Percentiles rank a stretch among this genome's conserved stretches.
Evolutionary conservation across 2,888 invertebrate genomes (phyloP).

Genomic region (Andrena bicolor): DNA sequence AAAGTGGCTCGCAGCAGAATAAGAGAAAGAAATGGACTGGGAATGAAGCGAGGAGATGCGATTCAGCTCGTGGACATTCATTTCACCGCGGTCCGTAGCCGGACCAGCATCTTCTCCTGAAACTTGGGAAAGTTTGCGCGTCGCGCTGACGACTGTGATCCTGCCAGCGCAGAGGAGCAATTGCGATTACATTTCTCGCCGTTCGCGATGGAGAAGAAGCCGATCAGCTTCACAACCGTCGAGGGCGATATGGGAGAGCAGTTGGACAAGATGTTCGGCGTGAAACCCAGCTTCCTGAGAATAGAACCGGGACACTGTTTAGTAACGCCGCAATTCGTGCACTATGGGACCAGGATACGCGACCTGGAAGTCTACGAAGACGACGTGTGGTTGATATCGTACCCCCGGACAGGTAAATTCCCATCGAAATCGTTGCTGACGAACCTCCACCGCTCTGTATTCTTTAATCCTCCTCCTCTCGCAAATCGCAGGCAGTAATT

Average conservation of each 20-base stretch:
- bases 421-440: neutral
- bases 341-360: conserved; percentile 89
- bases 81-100: conserved; percentile 46
- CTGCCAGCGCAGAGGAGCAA: no score
- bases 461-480: conserved; percentile 15
- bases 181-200: no score
- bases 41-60: conserved; percentile 24
- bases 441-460: neutral
- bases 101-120: conserved; percentile 37
- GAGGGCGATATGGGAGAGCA: conserved; percentile 87
- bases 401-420: conserved; percentile 92
- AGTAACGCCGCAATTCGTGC: conserved; percentile 89
- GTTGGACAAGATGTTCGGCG: conserved; percentile 89
- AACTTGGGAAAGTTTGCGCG: neutral
- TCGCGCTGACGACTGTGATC: neutral
- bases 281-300: conserved; percentile 89
- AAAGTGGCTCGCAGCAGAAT: conserved; percentile 54
- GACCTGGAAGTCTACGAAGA: conserved; percentile 90
- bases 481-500: conserved; percentile 90
- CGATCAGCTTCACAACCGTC: conserved; percentile 87
- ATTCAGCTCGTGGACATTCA: conserved; percentile 53
- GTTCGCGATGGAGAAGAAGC: conserved; percentile 55
- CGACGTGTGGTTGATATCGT: conserved; percentile 95
- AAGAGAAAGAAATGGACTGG: conserved; percentile 24
- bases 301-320: conserved; percentile 91